Conservation (phyloP, 2,797 vertebrate genomes). For the Acestrorhynchus altus region DNA sequence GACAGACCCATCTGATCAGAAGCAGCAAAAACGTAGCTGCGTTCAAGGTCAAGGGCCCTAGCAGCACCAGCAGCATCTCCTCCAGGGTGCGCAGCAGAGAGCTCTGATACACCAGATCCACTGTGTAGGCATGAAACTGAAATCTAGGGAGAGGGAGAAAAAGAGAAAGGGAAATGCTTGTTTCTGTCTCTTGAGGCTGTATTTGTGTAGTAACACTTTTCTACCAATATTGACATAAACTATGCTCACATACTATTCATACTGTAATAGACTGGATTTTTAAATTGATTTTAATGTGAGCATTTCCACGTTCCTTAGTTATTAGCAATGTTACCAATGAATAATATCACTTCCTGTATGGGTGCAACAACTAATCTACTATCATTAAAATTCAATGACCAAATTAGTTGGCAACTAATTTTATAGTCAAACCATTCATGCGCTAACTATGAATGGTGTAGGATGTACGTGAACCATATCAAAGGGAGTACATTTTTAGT, state of each 20-base stretch:
- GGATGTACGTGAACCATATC: too few species aligned
- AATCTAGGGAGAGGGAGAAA: constrained; percentile 78
- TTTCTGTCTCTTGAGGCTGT: background rate
- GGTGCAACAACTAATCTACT: too few species aligned
- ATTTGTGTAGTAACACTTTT: background rate
- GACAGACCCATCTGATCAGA: constrained; percentile 97
- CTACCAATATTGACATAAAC: background rate
- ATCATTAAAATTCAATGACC: too few species aligned
- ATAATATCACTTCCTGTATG: too few species aligned
- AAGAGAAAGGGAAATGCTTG: constrained; percentile 3
- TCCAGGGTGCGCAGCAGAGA: constrained; percentile 86
- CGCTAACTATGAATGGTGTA: too few species aligned
- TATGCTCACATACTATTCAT: background rate
- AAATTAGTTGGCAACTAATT: too few species aligned
- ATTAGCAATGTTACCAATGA: too few species aligned
- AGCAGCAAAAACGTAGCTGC: constrained; percentile 84
- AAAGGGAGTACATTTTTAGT: too few species aligned
- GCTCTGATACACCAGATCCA: constrained; percentile 90
- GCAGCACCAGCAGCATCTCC: constrained; percentile 88
- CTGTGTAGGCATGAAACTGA: constrained; percentile 83
- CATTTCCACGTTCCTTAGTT: too few species aligned
- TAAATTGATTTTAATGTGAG: too few species aligned
- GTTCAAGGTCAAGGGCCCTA: constrained; percentile 93
- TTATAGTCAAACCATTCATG: too few species aligned
- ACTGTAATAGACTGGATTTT: background rate